Conservation (phyloP, 2,888 invertebrate species). For the Masnerella sp. region DNA sequence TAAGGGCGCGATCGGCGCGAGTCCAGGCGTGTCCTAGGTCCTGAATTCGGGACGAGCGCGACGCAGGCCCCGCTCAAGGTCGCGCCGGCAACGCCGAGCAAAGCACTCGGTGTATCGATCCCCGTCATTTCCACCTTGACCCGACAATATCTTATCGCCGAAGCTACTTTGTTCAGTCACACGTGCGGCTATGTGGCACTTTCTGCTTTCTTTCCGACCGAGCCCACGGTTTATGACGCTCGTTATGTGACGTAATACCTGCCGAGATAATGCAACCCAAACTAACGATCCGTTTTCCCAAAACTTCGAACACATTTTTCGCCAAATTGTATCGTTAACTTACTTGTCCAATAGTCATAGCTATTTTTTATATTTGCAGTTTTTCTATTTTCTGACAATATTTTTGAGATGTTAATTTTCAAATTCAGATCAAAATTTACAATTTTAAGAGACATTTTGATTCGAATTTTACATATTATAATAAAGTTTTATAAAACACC, state of each 20-base stretch:
- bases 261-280: background rate
- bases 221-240: slow-evolving; percentile 8
- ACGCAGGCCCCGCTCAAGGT: slow-evolving; percentile 48
- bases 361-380: too few relatives aligned
- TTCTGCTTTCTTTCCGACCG: slow-evolving; percentile 28
- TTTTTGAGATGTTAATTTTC: too few relatives aligned
- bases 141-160: slow-evolving; percentile 58
- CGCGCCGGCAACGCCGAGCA: slow-evolving; percentile 51
- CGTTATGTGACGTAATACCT: background rate
- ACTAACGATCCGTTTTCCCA: too few relatives aligned
- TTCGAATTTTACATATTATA: too few relatives aligned
- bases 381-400: too few relatives aligned
- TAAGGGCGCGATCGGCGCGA: too few relatives aligned
- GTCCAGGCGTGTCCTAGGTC: slow-evolving; percentile 50
- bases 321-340: too few relatives aligned
- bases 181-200: slow-evolving; percentile 44
- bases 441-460: too few relatives aligned
- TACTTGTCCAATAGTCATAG: too few relatives aligned
- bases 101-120: slow-evolving; percentile 57
- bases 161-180: slow-evolving; percentile 55
- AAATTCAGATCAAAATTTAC: too few relatives aligned
- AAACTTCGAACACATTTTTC: too few relatives aligned
- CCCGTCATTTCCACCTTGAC: slow-evolving; percentile 60
- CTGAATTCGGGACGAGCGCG: slow-evolving; percentile 22
- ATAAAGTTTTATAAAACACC: too few relatives aligned